Base-by-base conservation (phyloP, 1,140 invertebrate species). In the Pteromalus puparum region DNA sequence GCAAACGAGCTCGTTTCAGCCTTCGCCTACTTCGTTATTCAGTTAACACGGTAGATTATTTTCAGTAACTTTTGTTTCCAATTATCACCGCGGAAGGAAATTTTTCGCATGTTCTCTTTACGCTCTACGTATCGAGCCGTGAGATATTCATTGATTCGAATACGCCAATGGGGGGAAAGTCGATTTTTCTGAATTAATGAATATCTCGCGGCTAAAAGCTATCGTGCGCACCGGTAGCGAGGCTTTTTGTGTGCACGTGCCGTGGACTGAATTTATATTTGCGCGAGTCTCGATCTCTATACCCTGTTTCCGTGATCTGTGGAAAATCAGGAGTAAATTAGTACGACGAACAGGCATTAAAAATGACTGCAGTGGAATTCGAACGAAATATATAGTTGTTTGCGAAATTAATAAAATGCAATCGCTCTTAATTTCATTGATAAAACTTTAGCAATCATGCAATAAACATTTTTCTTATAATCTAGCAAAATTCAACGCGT, bases 111-210 rank as follows among this genome's bases (percentile, higher is more conserved):
- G 4, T 61, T 61, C 53, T 61, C 53, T 61, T 61, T 61, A n/a
- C 4, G 21, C 53, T 61, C 53, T 21, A 7, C 18, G 53, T 3
- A 61, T 61, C 53, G 18, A 61, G 7, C 53, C 53, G 18, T 61
- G 18, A n/a, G 53, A 61, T 61, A n/a, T 61, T 61, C 53, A 70
- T 70, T 70, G 15, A 70, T 70, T 28, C 28, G 67, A 9, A 68
- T 24, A 26, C 26, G 24, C 7, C 67, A 26, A 26, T 26, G n/a
- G 26, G 18, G 48, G 48, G 24, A n/a, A 70, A 70, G 26, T 70
- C 24, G 26, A 70, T 70, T 70, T 70, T 70, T 28, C 28, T 30
- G 12, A 70, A 70, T 70, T 70, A 70, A 70, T 70, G 67, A 70
- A 70, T 67, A 67, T 70, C 67, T 70, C 67, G 28, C 7, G 67